Base-by-base conservation (phyloP, 2,113 vertebrate species). In the Phoxinus phoxinus region DNA sequence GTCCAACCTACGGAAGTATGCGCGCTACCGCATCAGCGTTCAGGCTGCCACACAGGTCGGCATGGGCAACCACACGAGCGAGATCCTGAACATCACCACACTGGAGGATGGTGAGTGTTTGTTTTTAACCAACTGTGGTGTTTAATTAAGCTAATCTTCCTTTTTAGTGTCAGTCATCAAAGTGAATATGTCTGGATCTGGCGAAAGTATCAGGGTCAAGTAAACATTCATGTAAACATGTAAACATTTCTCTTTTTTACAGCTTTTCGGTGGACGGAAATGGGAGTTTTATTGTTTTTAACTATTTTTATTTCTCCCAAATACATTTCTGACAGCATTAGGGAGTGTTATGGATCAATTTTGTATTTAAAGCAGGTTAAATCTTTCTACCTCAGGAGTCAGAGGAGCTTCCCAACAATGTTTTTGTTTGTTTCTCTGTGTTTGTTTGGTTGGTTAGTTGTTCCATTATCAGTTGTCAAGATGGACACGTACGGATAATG, bases 1-100 rank as follows among this genome's bases (percentile, higher is more conserved):
- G 87, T 86, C 86, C 0, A 90, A 95, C 82, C 92, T 96, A 87
- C 92, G 90, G 88, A 96, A 96, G 88, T 96, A 93, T 5, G 90
- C 95, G 0, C 86, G 88, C 27, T 96, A 96, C 90, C 90, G 91
- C 10, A 46, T 95, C 61, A 72, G 79, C 75, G 92, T 96, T 63
- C 93, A 93, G 86, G 93, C 94, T 0, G 92, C 93, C 90, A 96
- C 94, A 0, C 89, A 86, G 3, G 89, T 91, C 11, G 94, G 95
- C 80, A 85, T 91, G 0, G 94, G 94, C 8, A 95, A 96, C 93
- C 89, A 94, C 92, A 94, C 89, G 90, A 95, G 94, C 56, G 93
- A 94, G 51, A 89, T 93, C n/a, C 91, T 96, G 85, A 94, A 95
- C 92, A 91, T 96, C 90, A 96, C 94, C 80, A 96, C 95, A 32